phyloP scores from a whole-genome alignment of 2,113 vertebrate species.

The Burhinus bistriatus region DNA sequence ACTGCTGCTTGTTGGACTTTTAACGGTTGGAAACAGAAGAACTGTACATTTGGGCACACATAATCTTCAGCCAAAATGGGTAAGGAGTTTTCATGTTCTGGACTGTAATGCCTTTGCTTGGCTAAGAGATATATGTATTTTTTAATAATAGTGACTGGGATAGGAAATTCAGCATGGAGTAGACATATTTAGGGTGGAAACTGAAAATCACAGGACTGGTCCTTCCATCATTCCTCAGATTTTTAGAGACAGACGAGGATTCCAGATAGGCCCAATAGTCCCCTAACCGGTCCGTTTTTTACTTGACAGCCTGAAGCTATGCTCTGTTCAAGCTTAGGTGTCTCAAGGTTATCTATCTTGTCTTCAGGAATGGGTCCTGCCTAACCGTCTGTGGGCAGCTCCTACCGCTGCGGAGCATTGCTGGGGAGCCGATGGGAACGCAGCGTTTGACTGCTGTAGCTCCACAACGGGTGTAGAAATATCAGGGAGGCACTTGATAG shows the following conservation, averaged over 20 bases:
- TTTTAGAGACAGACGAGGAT: not conserved
- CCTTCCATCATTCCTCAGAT: not conserved
- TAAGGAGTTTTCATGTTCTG: not conserved
- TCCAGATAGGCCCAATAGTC: not conserved
- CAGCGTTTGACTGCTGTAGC: not conserved
- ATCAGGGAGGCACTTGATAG: not conserved
- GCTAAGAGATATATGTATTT: not conserved
- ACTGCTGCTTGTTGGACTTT: not conserved
- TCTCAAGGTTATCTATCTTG: not conserved
- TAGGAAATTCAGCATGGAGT: not conserved
- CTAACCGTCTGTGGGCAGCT: not conserved
- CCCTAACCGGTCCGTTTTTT: not conserved
- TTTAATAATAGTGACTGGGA: accelerated
- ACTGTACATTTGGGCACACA: not conserved
- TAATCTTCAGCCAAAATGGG: not conserved
- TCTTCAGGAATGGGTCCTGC: not conserved
- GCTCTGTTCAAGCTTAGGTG: not conserved
- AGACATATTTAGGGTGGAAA: not conserved
- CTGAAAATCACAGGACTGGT: not conserved
- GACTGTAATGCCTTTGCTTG: not conserved
- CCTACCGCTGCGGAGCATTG: not conserved
- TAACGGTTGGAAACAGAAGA: not conserved
- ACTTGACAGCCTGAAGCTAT: not conserved
- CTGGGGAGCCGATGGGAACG: not conserved
- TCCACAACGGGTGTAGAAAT: not conserved